Percentiles rank a stretch among this genome's conserved stretches.
Evolutionary conservation across 2,888 invertebrate species (phyloP).

Genomic region (Ochropleura plecta): DNA sequence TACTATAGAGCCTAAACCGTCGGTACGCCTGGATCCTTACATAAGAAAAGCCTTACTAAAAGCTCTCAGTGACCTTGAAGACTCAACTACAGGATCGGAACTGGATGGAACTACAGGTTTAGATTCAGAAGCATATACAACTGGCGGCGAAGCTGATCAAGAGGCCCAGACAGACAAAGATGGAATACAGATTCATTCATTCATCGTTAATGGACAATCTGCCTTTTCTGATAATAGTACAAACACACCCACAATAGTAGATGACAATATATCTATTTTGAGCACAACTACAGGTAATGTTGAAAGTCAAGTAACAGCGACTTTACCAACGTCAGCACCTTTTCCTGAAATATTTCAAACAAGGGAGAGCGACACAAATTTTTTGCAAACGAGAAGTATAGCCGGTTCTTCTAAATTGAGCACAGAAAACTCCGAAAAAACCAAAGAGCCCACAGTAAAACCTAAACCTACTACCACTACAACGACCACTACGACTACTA

Average conservation of each 20-base stretch:
- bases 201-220: conserved; percentile 87
- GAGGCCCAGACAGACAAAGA: conserved; percentile 75
- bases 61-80: conserved; percentile 94
- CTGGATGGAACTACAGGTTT: conserved; percentile 73
- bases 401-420: conserved; percentile 74
- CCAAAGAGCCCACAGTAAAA: conserved; percentile 71
- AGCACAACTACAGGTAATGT: conserved; percentile 87
- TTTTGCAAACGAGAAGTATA: conserved; percentile 85
- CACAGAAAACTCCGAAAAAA: conserved; percentile 69
- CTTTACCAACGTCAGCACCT: conserved; percentile 82
- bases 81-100: conserved; percentile 85
- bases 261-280: conserved; percentile 84
- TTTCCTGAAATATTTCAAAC: conserved; percentile 85
- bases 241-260: conserved; percentile 78
- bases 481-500: conserved; percentile 87
- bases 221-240: conserved; percentile 80
- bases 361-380: conserved; percentile 78
- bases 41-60: conserved; percentile 94
- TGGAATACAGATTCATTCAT: conserved; percentile 90
- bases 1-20: conserved; percentile 86
- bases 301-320: conserved; percentile 84
- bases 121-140: conserved; percentile 82
- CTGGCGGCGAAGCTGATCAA: conserved; percentile 79
- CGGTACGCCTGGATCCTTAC: conserved; percentile 93
- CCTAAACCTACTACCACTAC: conserved; percentile 70